Evolutionary conservation across 2,797 vertebrate species (phyloP).

Genomic region (Poecile montanus): DNA sequence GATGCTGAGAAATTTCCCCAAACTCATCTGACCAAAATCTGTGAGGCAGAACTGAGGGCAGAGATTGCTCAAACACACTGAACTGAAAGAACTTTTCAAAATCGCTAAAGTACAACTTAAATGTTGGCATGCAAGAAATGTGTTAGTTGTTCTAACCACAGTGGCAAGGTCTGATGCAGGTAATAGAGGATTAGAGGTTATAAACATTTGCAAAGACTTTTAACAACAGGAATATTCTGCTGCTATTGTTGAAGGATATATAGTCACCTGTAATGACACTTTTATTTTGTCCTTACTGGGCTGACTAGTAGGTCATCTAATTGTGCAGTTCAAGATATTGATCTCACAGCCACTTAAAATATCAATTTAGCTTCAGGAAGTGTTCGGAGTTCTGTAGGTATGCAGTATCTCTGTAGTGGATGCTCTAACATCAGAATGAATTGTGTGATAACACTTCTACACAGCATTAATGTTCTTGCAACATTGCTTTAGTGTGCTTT

Average conservation of each 20-base stretch:
- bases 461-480: not conserved
- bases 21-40: not conserved
- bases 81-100: not conserved
- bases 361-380: not conserved
- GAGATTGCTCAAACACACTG: rapidly evolving
- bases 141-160: not conserved
- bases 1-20: rapidly evolving
- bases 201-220: not conserved
- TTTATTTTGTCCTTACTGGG: not conserved
- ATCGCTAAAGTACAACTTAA: rapidly evolving
- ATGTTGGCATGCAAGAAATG: not conserved
- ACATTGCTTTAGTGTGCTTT: not conserved
- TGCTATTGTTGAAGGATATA: not conserved
- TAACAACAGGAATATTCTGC: not conserved
- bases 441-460: not conserved
- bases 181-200: not conserved
- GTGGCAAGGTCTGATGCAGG: rapidly evolving
- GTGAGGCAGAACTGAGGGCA: not conserved
- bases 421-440: not conserved
- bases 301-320: not conserved
- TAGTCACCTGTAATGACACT: not conserved
- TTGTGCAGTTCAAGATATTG: not conserved
- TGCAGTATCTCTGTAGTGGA: rapidly evolving
- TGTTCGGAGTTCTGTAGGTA: not conserved
- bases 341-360: not conserved